Percentiles rank a stretch among this genome's conserved stretches.
Conservation (phyloP, 2,797 vertebrate genomes). For the Myripristis murdjan region DNA sequence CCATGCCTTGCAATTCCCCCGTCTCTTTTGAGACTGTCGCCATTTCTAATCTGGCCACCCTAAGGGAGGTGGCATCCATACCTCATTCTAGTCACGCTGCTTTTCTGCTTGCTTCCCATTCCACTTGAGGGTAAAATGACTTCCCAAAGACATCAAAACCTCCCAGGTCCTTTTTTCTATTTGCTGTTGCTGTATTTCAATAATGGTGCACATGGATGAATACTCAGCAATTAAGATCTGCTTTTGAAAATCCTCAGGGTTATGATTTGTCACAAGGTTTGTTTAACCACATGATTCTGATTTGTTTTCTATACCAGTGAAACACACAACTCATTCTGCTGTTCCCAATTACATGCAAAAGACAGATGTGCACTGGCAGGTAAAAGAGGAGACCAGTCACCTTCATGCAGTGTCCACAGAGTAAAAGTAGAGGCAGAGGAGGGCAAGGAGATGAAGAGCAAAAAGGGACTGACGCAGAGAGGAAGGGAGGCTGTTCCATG, state of each 20-base stretch:
- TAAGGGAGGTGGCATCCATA: slow-evolving; percentile 52
- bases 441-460: slow-evolving; percentile 5
- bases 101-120: slow-evolving; percentile 60
- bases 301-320: slow-evolving; percentile 53
- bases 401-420: slow-evolving; percentile 50
- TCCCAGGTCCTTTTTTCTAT: slow-evolving; percentile 40
- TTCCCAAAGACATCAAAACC: slow-evolving; percentile 68
- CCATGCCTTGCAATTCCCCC: slow-evolving; percentile 41
- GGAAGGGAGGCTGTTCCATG: slow-evolving; percentile 39
- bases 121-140: slow-evolving; percentile 61
- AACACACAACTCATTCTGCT: slow-evolving; percentile 33
- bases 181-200: slow-evolving; percentile 32
- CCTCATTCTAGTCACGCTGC: slow-evolving; percentile 69
- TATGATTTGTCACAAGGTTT: slow-evolving; percentile 14
- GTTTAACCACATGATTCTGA: slow-evolving; percentile 16
- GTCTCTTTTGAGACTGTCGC: slow-evolving; percentile 48
- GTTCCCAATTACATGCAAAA: slow-evolving; percentile 49
- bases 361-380: slow-evolving; percentile 54
- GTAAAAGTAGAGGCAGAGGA: slow-evolving; percentile 15
- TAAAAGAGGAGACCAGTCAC: slow-evolving; percentile 58
- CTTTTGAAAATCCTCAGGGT: slow-evolving; percentile 19
- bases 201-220: slow-evolving; percentile 21
- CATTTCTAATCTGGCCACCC: slow-evolving; percentile 72
- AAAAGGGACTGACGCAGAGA: slow-evolving; percentile 3
- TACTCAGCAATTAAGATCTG: slow-evolving; percentile 13